A percentile compares a stretch with the other conserved stretches of the same genome.
These are phyloP conservation scores for rat (Rattus norvegicus) DNA, from an alignment of 2,113 vertebrate species.

Conservation along the genomic window DNA sequence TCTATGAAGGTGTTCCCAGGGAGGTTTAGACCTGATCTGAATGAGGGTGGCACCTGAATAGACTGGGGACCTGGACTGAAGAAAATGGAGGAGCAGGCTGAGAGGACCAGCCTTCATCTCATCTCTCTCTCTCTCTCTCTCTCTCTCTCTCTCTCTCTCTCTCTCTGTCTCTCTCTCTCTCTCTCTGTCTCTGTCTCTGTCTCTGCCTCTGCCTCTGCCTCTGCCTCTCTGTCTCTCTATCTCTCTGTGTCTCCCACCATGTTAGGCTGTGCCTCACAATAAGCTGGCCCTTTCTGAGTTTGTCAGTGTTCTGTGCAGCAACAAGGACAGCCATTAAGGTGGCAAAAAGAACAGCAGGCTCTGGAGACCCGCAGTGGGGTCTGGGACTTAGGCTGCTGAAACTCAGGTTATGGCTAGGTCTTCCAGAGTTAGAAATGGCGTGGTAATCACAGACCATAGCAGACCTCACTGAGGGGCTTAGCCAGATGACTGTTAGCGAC, in stretches of 20 bases:
- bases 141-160: too few relatives aligned
- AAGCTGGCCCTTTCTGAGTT: not conserved
- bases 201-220: too few relatives aligned
- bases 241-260: not conserved
- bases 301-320: not conserved
- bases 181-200: too few relatives aligned
- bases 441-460: too few relatives aligned
- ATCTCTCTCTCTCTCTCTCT: too few relatives aligned
- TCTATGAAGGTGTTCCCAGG: not conserved
- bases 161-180: too few relatives aligned
- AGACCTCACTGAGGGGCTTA: not conserved
- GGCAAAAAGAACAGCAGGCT: too few relatives aligned
- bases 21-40: not conserved
- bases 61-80: not conserved
- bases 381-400: not conserved
- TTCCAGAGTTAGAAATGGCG: rapidly evolving
- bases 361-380: not conserved
- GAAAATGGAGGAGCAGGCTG: not conserved
- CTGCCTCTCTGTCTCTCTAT: too few relatives aligned
- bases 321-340: not conserved
- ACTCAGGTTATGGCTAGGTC: not conserved
- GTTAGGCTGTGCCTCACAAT: not conserved
- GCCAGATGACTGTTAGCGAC: not conserved
- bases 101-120: not conserved
- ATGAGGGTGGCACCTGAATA: not conserved